Evolutionary conservation across 2,797 vertebrate species (phyloP).

Genomic region (Malacoraja senta): DNA sequence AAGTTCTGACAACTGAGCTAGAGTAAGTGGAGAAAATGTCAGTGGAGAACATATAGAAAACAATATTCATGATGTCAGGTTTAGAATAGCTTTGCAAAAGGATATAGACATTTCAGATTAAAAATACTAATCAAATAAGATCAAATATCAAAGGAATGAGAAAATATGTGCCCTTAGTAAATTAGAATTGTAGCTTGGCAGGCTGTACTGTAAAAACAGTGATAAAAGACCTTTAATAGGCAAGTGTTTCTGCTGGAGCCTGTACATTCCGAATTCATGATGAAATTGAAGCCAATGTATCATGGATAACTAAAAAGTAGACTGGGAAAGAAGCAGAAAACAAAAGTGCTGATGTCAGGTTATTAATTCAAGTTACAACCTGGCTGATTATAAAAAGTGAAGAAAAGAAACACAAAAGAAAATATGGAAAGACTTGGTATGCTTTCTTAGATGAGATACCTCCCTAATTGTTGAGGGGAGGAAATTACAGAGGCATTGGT

Average conservation of each 20-base stretch:
- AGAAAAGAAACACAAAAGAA: neutral
- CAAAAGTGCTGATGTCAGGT: too few species aligned
- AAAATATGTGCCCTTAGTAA: neutral
- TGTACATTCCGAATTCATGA: too few species aligned
- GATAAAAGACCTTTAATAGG: too few species aligned
- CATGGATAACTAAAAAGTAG: too few species aligned
- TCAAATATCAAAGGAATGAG: neutral
- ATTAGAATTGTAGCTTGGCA: neutral
- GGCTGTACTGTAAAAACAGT: too few species aligned
- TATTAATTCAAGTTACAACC: too few species aligned
- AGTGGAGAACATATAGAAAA: neutral
- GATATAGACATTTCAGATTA: neutral
- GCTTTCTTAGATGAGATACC: neutral
- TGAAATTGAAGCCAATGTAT: too few species aligned
- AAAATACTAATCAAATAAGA: neutral
- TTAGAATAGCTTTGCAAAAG: neutral
- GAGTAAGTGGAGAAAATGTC: neutral
- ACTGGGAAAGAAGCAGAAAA: too few species aligned
- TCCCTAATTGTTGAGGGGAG: neutral
- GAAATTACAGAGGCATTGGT: neutral
- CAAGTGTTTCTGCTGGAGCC: too few species aligned
- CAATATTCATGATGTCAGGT: neutral
- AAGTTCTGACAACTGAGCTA: neutral
- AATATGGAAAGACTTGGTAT: neutral
- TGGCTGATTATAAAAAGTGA: too few species aligned